Evolutionary conservation across 2,113 vertebrate species (phyloP).

Genomic region (Hemiscyllium ocellatum): DNA sequence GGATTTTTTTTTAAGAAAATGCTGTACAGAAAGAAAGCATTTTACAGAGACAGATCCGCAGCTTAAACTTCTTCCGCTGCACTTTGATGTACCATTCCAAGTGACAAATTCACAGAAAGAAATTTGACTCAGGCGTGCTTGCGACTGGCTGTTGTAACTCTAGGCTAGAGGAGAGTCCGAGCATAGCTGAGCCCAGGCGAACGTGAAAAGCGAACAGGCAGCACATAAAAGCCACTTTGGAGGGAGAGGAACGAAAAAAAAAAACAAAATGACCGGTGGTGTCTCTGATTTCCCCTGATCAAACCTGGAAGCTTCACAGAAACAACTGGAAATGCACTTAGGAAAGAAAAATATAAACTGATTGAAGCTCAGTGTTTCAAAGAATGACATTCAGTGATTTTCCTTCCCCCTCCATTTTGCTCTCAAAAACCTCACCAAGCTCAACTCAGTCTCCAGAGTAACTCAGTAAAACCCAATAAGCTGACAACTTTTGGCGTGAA

Average conservation of each 20-base stretch:
- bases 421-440: neutral
- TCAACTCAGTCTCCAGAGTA: neutral
- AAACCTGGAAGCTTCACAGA: neutral
- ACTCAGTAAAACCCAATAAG: neutral
- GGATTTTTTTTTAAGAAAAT: neutral
- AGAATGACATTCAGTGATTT: neutral
- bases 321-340: neutral
- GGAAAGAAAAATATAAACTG: neutral
- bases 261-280: no score
- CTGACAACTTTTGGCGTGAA: neutral
- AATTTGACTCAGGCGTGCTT: neutral
- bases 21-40: neutral
- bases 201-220: neutral
- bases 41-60: neutral
- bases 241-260: neutral
- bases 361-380: no score
- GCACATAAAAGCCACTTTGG: neutral
- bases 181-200: neutral
- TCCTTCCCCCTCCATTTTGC: neutral
- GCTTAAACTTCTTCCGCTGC: neutral
- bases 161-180: no score
- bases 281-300: neutral
- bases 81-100: neutral
- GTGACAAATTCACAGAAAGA: slow-evolving; percentile 16
- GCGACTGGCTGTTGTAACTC: neutral